These are phyloP conservation scores for Camponotus fellah DNA, from an alignment of 2,888 invertebrate genomes.

Conservation along the genomic window DNA sequence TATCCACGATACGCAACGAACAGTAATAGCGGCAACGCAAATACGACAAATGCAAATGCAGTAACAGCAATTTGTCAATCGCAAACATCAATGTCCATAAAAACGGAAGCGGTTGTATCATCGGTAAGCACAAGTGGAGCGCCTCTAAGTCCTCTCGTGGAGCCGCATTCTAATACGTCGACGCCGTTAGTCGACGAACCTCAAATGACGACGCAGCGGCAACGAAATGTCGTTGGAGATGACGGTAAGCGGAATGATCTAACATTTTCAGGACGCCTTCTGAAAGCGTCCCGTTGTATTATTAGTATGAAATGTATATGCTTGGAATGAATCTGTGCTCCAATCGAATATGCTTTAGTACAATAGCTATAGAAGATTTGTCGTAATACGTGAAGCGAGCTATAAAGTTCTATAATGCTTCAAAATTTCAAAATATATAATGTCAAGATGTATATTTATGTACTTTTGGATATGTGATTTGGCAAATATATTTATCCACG, in stretches of 20 bases:
- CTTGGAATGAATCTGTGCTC: constrained; percentile 39
- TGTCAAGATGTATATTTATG: neutral
- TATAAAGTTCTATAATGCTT: constrained; percentile 5
- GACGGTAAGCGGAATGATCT: constrained; percentile 80
- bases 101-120: constrained; percentile 82
- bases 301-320: constrained; percentile 21
- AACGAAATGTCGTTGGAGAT: constrained; percentile 82
- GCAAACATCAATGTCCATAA: constrained; percentile 80
- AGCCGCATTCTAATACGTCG: constrained; percentile 90
- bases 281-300: neutral
- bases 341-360: constrained; percentile 36
- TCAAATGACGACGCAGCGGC: constrained; percentile 82
- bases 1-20: constrained; percentile 81
- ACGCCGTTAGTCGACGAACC: constrained; percentile 89
- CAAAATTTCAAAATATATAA: neutral
- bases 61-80: constrained; percentile 76
- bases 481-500: neutral
- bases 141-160: constrained; percentile 87
- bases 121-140: constrained; percentile 85
- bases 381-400: constrained; percentile 1
- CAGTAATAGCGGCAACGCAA: constrained; percentile 76
- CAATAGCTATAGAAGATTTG: neutral
- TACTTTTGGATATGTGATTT: neutral
- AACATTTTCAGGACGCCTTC: neutral
- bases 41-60: constrained; percentile 69